Evolutionary conservation across 2,888 invertebrate species (phyloP).

Genomic region (Fragum whitleyi): DNA sequence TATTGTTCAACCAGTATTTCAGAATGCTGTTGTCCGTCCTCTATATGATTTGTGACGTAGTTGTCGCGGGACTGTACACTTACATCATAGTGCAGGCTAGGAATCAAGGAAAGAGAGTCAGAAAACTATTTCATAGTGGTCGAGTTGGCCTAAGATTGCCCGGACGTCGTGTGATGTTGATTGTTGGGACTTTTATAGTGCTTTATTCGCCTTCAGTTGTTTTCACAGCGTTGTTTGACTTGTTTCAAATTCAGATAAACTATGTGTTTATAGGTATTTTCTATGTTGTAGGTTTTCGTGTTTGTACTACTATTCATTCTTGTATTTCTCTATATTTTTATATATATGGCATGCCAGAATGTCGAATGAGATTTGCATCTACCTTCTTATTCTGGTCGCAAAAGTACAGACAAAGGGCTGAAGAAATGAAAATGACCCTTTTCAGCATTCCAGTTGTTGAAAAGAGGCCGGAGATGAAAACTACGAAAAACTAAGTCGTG

Average conservation of each 20-base stretch:
- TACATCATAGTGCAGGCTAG: background rate
- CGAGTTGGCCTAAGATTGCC: background rate
- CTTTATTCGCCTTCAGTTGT: background rate
- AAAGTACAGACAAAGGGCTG: no score
- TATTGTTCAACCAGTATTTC: no score
- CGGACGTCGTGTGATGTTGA: conserved; percentile 5
- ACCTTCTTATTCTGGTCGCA: conserved; percentile 11
- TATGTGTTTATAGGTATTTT: background rate
- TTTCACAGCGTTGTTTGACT: background rate
- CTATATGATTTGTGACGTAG: background rate
- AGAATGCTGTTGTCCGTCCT: background rate
- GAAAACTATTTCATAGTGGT: no score
- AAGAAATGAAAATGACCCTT: no score
- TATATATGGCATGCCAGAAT: conserved; percentile 18
- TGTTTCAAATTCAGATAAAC: background rate
- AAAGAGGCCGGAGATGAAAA: background rate
- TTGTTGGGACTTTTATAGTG: background rate
- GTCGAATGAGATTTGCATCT: conserved; percentile 2
- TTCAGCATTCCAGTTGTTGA: background rate
- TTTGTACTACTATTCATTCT: background rate
- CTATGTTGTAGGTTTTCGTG: conserved; percentile 1
- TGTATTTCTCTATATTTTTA: conserved; percentile 10
- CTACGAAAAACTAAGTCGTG: no score
- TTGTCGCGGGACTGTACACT: background rate
- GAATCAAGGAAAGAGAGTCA: background rate